These are phyloP conservation scores for Acestrorhynchus altus DNA, from an alignment of 2,797 vertebrate genomes.

Conservation along the genomic window DNA sequence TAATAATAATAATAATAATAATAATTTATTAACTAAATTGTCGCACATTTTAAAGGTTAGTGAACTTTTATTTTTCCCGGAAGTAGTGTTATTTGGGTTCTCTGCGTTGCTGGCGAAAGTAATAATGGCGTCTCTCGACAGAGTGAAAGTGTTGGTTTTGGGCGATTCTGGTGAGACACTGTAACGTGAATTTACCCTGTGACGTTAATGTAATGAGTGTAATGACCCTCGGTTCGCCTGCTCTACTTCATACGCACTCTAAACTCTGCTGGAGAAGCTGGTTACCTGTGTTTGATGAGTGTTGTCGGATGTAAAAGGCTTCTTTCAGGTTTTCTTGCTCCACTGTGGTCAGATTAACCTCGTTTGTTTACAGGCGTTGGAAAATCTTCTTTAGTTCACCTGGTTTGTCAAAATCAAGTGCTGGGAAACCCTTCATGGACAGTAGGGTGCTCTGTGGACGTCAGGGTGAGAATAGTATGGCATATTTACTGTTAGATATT, in stretches of 20 bases:
- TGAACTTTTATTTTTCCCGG: constrained; percentile 50
- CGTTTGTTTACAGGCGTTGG: constrained; percentile 86
- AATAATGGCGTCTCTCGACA: constrained; percentile 90
- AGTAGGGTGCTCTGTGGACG: constrained; percentile 96
- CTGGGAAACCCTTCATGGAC: constrained; percentile 98
- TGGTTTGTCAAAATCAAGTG: constrained; percentile 95
- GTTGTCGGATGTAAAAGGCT: too few species aligned
- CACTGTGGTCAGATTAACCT: neutral
- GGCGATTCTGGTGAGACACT: constrained; percentile 90
- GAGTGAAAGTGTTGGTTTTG: constrained; percentile 94
- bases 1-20: too few species aligned
- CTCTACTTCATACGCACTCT: too few species aligned
- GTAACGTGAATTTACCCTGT: too few species aligned
- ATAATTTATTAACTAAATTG: neutral
- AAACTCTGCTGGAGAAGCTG: too few species aligned
- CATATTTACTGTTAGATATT: too few species aligned
- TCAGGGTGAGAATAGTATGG: too few species aligned
- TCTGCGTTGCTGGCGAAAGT: constrained; percentile 43
- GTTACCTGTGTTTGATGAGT: neutral
- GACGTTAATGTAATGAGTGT: too few species aligned
- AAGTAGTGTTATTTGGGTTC: neutral
- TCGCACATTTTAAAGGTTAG: neutral
- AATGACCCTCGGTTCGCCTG: too few species aligned
- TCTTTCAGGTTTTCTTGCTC: neutral
- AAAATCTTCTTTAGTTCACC: constrained; percentile 94